Evolutionary conservation across 1,140 invertebrate species (phyloP).

Genomic region (Varroa destructor): DNA sequence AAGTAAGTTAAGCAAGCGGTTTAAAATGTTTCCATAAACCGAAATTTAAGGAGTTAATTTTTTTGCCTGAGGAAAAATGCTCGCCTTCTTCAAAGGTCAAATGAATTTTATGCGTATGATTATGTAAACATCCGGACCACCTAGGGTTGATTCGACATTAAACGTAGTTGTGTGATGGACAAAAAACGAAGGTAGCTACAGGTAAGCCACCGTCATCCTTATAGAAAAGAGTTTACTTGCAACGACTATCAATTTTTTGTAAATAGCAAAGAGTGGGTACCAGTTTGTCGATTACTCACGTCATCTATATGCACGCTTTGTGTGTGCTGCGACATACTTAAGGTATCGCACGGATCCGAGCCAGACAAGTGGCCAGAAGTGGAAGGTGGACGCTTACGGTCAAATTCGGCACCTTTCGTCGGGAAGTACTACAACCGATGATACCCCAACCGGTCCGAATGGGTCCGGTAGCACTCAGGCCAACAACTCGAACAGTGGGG

Average conservation of each 20-base stretch:
- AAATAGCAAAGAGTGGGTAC: too few relatives aligned
- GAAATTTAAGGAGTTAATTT: background rate
- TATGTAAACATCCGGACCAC: too few relatives aligned
- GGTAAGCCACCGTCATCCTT: too few relatives aligned
- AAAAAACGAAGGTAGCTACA: too few relatives aligned
- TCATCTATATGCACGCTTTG: too few relatives aligned
- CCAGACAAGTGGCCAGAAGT: slow-evolving; percentile 33
- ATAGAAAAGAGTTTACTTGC: too few relatives aligned
- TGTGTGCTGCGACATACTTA: too few relatives aligned
- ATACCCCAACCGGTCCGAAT: slow-evolving; percentile 27
- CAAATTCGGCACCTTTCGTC: slow-evolving; percentile 35
- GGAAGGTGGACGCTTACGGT: slow-evolving; percentile 36
- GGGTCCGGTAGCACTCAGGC: slow-evolving; percentile 26
- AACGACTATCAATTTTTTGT: too few relatives aligned
- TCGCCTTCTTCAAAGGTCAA: slow-evolving; percentile 39
- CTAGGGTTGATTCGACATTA: too few relatives aligned
- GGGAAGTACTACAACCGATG: slow-evolving; percentile 32
- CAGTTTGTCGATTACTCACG: too few relatives aligned
- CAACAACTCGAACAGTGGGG: too few relatives aligned
- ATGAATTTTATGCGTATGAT: background rate
- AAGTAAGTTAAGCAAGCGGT: slow-evolving; percentile 32
- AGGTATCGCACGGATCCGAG: slow-evolving; percentile 32
- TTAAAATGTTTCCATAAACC: background rate
- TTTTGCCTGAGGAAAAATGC: background rate
- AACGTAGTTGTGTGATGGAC: too few relatives aligned